Conservation (phyloP, 2,797 vertebrate species). For the Babyrousa celebensis region DNA sequence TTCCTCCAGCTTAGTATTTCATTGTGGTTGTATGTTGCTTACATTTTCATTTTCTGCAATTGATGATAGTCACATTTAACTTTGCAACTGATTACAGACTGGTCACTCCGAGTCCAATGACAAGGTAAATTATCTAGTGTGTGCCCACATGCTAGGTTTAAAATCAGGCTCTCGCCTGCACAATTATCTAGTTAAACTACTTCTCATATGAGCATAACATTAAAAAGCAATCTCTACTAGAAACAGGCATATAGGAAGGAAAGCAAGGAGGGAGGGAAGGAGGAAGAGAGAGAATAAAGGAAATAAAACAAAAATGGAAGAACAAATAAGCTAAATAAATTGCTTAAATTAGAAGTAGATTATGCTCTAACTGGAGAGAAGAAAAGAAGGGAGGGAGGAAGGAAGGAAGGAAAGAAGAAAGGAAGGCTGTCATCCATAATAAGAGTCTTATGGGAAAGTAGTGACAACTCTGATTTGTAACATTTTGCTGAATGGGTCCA, state of each 20-base stretch:
- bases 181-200: not conserved
- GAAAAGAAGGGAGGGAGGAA: no score
- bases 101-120: not conserved
- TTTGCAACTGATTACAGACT: conserved; percentile 21
- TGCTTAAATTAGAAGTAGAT: not conserved
- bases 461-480: not conserved
- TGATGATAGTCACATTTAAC: not conserved
- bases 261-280: no score
- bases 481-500: not conserved
- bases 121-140: conserved; percentile 4
- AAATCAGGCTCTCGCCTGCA: not conserved
- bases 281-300: no score
- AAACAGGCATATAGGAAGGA: not conserved
- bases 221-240: not conserved
- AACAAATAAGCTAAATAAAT: not conserved
- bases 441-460: not conserved
- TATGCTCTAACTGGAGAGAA: not conserved
- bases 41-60: conserved; percentile 14
- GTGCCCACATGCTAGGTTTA: not conserved
- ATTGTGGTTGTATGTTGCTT: not conserved
- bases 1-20: not conserved
- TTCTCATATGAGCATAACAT: not conserved
- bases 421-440: not conserved
- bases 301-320: not conserved
- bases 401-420: no score